A percentile compares a stretch with the other conserved stretches of the same genome.
phyloP scores from a whole-genome alignment of 2,888 invertebrate genomes.

The Zygaena filipendulae region DNA sequence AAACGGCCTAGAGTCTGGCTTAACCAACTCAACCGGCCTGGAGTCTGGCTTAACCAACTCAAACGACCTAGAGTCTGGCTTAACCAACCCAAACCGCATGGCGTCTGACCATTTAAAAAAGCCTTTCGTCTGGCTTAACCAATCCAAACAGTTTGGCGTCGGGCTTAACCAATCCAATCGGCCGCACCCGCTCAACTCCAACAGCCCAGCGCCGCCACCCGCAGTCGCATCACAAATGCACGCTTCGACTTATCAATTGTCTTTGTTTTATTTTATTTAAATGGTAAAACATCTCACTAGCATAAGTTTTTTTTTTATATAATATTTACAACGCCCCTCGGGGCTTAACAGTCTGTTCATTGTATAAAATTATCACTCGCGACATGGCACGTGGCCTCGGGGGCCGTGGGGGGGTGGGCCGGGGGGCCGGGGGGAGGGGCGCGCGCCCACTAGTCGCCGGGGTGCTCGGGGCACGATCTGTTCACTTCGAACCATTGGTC shows the following conservation, averaged over 20 bases:
- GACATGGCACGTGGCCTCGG: conserved; percentile 34
- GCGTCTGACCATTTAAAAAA: too few relatives aligned
- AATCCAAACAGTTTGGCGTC: too few relatives aligned
- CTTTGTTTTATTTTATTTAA: conserved; percentile 46
- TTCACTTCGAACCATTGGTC: conserved; percentile 99
- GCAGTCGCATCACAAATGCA: too few relatives aligned
- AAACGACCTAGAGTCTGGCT: too few relatives aligned
- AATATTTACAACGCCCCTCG: conserved; percentile 50
- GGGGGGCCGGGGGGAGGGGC: conserved; percentile 68
- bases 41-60: too few relatives aligned
- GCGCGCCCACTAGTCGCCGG: conserved; percentile 81
- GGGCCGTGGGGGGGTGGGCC: conserved; percentile 12
- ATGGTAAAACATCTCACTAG: conserved; percentile 64
- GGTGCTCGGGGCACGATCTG: conserved; percentile 98
- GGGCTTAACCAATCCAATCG: too few relatives aligned
- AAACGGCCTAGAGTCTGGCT: too few relatives aligned
- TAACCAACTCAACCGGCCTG: too few relatives aligned
- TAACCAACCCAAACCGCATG: too few relatives aligned
- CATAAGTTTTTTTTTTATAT: conserved; percentile 44
- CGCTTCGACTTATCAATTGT: conserved; percentile 28
- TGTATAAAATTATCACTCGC: conserved; percentile 59
- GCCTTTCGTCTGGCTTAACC: too few relatives aligned
- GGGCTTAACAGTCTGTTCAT: conserved; percentile 55
- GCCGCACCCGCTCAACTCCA: not conserved
- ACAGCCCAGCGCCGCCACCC: too few relatives aligned